These are phyloP conservation scores for Cacoxenus indagator DNA, from an alignment of 2,888 invertebrate genomes.

Conservation along the genomic window DNA sequence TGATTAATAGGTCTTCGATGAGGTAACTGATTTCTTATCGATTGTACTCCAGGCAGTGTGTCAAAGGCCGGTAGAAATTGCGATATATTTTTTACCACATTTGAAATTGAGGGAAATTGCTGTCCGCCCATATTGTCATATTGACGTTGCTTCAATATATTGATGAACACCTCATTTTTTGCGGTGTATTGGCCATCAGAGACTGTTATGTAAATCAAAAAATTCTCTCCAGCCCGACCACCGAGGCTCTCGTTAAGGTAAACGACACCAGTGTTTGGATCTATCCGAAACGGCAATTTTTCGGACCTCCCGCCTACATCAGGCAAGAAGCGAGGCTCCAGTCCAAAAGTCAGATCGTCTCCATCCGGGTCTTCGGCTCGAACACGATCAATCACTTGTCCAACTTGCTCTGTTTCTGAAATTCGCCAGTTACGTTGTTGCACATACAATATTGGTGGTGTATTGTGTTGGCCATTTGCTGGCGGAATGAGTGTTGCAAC, in stretches of 20 bases:
- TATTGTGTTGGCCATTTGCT: too few species aligned
- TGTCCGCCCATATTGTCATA: slow-evolving; percentile 52
- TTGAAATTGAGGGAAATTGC: slow-evolving; percentile 62
- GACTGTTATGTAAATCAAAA: slow-evolving; percentile 79
- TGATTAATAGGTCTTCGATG: slow-evolving; percentile 49
- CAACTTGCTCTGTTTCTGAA: slow-evolving; percentile 79
- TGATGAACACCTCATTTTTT: slow-evolving; percentile 79
- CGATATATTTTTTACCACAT: slow-evolving; percentile 64
- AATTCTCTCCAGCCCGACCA: slow-evolving; percentile 78
- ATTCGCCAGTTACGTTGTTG: slow-evolving; percentile 84
- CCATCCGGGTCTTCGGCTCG: slow-evolving; percentile 78
- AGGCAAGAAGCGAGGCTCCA: slow-evolving; percentile 75
- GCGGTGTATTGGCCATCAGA: slow-evolving; percentile 77
- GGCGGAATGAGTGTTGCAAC: too few species aligned
- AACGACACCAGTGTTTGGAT: slow-evolving; percentile 82
- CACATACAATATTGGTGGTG: slow-evolving; percentile 79
- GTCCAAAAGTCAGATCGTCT: slow-evolving; percentile 77
- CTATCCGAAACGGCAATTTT: slow-evolving; percentile 81
- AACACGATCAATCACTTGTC: slow-evolving; percentile 79
- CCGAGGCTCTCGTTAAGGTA: slow-evolving; percentile 83
- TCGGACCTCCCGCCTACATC: slow-evolving; percentile 47
- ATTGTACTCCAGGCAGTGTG: slow-evolving; percentile 67
- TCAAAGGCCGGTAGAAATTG: slow-evolving; percentile 68
- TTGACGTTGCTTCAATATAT: slow-evolving; percentile 70
- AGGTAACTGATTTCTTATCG: slow-evolving; percentile 62